Evolutionary conservation across 2,888 invertebrate species (phyloP), one percentile per base, ranked within the genome.

Genomic region (Epirrhoe tristata): DNA sequence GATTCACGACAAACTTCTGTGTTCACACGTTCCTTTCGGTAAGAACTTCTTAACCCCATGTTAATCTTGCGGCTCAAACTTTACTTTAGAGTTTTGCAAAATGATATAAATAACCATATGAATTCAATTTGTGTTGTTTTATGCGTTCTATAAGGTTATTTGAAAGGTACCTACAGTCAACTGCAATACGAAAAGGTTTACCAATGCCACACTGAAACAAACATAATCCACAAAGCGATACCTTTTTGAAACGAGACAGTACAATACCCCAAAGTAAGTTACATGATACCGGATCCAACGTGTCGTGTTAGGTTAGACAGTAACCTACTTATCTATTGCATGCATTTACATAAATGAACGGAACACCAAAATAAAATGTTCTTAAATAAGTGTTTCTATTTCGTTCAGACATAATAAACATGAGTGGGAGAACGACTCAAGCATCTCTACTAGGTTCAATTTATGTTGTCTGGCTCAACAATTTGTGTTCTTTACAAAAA

Each of bases 1-100:
- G 81, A 81, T 81, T 78, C 73, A 76, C 79, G 79, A 74, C 81
- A 81, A 89, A 88, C 81, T 88, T 89, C 84, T 76, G 80, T 84
- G 86, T 88, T 87, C 84, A 80, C 84, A 83, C 83, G 80, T 83
- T 81, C 77, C 77, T 78, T 73, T 77, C 73, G 70, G 63, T 62
- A 53, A 52, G 63, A 76, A 79, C 76, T 82, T 79, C 70, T 73
- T 73, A 74, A 69, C 74, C 67, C 74, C n/a, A 81, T 83, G 85
- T 86, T 85, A 83, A 84, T 87, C 83, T 84, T 79, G 75, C 56
- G 61, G 59, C 57, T 60, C 54, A 71, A 70, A 60, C 60, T 67
- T 71, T 68, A 60, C 60, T 67, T 71, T 68, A 63, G 63, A 72
- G 75, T 76, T 79, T 66, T 68, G 75, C 14, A 58, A 60, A 61